A percentile compares a stretch with the other conserved stretches of the same genome.
Conservation (phyloP, 30 jellyfish, hydroid and myxozoan species). For the Aurelia sp. region DNA sequence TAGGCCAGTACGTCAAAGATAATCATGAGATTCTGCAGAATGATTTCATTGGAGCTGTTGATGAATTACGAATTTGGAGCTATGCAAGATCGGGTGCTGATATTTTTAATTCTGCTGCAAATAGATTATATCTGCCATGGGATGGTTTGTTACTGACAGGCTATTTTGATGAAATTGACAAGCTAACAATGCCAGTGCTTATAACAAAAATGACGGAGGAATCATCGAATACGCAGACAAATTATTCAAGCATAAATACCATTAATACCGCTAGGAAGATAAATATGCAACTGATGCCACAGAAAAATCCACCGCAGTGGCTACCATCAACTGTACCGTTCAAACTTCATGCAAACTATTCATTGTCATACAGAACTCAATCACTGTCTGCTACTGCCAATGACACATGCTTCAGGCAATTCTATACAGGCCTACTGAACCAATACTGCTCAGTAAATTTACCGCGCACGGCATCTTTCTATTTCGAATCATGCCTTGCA, state of each 20-base stretch:
- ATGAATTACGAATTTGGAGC: slow-evolving; percentile 65
- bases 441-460: slow-evolving; percentile 40
- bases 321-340: slow-evolving; percentile 58
- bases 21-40: slow-evolving; percentile 40
- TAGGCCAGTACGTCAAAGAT: slow-evolving; percentile 59
- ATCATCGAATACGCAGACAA: neutral
- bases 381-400: slow-evolving; percentile 8
- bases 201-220: neutral
- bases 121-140: slow-evolving; percentile 17
- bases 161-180: slow-evolving; percentile 41
- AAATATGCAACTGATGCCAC: slow-evolving; percentile 32
- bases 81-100: slow-evolving; percentile 43
- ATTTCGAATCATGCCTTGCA: slow-evolving; percentile 54
- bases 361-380: slow-evolving; percentile 21
- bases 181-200: slow-evolving; percentile 22
- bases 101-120: slow-evolving; percentile 5
- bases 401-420: slow-evolving; percentile 13
- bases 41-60: slow-evolving; percentile 65
- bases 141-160: slow-evolving; percentile 52
- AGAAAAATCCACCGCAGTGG: slow-evolving; percentile 26
- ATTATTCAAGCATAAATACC: neutral
- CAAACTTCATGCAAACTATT: slow-evolving; percentile 16
- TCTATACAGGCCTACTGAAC: slow-evolving; percentile 52
- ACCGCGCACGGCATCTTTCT: slow-evolving; percentile 62
- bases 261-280: neutral